A percentile compares a stretch with the other conserved stretches of the same genome.
These are phyloP conservation scores for Cheirogaleus medius DNA, from an alignment of 2,113 vertebrate genomes.

Conservation along the genomic window DNA sequence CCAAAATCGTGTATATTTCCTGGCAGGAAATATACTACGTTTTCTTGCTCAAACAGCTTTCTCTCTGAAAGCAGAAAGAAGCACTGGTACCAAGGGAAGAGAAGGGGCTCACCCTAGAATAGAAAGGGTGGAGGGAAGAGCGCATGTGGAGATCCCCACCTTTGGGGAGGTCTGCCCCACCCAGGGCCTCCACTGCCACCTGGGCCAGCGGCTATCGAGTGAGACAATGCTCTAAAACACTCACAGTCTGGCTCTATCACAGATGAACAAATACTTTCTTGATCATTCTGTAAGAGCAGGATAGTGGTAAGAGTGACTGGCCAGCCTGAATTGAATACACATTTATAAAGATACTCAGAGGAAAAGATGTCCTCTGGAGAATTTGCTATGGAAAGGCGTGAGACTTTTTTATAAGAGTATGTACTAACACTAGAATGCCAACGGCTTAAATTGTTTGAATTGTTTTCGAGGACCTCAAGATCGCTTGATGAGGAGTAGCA, in stretches of 20 bases:
- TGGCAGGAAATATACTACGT: not conserved
- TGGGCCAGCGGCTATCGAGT: fast-evolving
- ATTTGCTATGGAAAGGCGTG: not conserved
- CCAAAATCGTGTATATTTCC: not conserved
- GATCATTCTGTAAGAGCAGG: not conserved
- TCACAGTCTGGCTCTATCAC: not conserved
- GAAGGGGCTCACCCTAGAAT: not conserved
- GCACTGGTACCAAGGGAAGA: not conserved
- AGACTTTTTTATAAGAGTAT: not conserved
- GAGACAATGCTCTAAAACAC: not conserved
- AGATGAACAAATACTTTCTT: not conserved
- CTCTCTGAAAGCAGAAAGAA: not conserved
- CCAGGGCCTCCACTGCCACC: not conserved
- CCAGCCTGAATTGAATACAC: not conserved
- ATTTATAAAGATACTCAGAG: not conserved
- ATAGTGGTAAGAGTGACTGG: constrained; percentile 30
- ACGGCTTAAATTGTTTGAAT: not conserved
- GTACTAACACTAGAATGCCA: not conserved
- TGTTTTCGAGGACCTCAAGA: not conserved
- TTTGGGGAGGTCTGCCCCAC: not conserved
- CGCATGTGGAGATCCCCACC: not conserved
- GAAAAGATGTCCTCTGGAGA: constrained; percentile 29
- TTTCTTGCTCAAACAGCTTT: not conserved
- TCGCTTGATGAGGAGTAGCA: not conserved
- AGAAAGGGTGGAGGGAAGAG: not conserved